Conservation (phyloP, 2,888 invertebrate genomes). For the Adelphocoris suturalis region DNA sequence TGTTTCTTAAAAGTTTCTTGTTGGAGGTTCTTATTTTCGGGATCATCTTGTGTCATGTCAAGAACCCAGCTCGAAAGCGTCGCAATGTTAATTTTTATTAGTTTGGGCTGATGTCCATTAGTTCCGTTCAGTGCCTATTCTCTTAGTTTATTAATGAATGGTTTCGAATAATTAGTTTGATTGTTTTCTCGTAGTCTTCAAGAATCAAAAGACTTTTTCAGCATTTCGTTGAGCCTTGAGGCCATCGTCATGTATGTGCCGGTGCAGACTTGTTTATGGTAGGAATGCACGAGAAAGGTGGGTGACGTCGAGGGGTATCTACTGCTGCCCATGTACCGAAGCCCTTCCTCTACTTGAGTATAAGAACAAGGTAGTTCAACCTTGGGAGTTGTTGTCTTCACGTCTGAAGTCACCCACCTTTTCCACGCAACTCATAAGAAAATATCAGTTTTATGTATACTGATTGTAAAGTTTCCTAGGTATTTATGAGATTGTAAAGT, state of each 20-base stretch:
- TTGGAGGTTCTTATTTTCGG: no score
- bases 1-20: no score
- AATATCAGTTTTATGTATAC: background rate
- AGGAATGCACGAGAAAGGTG: background rate
- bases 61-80: no score
- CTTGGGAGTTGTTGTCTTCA: no score
- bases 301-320: no score
- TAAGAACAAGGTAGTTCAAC: no score
- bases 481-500: background rate
- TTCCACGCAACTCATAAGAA: no score
- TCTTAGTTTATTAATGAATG: background rate
- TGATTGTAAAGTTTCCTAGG: background rate
- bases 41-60: no score
- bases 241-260: background rate
- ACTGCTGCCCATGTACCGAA: no score
- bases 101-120: background rate
- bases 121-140: background rate
- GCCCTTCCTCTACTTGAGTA: no score
- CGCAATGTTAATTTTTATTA: no score
- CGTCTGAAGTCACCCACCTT: no score
- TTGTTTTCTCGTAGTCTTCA: background rate
- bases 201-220: constrained; percentile 9
- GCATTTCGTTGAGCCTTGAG: background rate
- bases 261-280: background rate
- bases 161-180: background rate